Evolutionary conservation across 2,888 invertebrate genomes (phyloP), one percentile per base, ranked within the genome.

Genomic region (Dexiosoma caninum): DNA sequence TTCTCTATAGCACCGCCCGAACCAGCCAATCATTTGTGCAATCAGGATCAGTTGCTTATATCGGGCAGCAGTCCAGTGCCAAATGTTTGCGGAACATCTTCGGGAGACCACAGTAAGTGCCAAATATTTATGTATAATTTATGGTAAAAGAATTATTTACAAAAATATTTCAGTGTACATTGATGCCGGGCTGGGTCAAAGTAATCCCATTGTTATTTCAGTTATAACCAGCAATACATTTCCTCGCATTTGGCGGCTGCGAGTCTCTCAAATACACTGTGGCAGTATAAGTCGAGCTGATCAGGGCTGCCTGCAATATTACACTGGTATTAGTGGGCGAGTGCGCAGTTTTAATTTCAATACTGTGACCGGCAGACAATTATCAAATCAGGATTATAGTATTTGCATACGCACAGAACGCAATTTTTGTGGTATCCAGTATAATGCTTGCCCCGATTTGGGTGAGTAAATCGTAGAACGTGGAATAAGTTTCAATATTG

Each of bases 321-420:
- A 85, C 53, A 90, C 88, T 0, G 95, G 96, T 0, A 95, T 96
- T 0, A 94, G 95, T 14, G 97, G 97, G 0, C 94, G 94, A 75
- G 92, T 97, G 12, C 93, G 93, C 44, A 96, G 96, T 3, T 97
- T 95, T 90, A 97, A 97, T 90, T 97, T 95, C 87, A 95, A 96
- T 83, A 93, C 94, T 0, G 91, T 91, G 0, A 92, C 92, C 0
- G 96, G 96, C 0, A 91, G 94, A 2, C 96, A 96, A 86, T 92
- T 97, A 16, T 96, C 96, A 71, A 96, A 96, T 89, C 96, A 97
- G 88, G 96, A 97, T 89, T 97, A 97, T 88, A 95, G 95, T 82
- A 94, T 96, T 82, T 97, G 97, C 88, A 92, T 97, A 44, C 91
- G 97, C 32, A 94, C 94, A 87, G 97, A 97, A 88, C 92, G 94